These are phyloP conservation scores for Acleris literana DNA, from an alignment of 2,888 invertebrate genomes.

Conservation along the genomic window DNA sequence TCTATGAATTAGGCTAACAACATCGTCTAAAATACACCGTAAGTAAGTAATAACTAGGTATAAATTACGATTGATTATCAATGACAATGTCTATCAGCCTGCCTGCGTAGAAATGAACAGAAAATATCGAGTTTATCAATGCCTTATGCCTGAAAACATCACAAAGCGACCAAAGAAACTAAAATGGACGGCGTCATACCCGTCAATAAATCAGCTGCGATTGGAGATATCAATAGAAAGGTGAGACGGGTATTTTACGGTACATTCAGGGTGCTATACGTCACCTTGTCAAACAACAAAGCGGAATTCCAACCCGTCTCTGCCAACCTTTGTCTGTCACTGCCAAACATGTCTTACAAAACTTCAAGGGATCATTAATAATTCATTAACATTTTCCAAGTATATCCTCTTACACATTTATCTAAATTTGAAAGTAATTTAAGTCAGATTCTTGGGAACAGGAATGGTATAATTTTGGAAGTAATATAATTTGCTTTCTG, in stretches of 20 bases:
- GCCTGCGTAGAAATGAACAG: not conserved
- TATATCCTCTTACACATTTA: conserved; percentile 40
- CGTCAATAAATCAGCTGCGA: conserved; percentile 23
- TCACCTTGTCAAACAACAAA: conserved; percentile 26
- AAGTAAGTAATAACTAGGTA: no score
- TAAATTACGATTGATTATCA: no score
- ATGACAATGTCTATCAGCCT: no score
- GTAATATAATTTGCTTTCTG: no score
- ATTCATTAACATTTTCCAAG: conserved; percentile 40
- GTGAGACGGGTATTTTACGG: conserved; percentile 10
- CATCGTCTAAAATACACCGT: no score
- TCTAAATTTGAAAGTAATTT: conserved; percentile 45
- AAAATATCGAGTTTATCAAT: not conserved
- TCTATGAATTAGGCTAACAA: no score
- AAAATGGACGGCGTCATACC: conserved; percentile 7
- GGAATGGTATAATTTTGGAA: conserved; percentile 3
- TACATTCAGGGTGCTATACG: conserved; percentile 13
- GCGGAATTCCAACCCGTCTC: conserved; percentile 9
- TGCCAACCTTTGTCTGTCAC: conserved; percentile 29
- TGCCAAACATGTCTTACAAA: conserved; percentile 37
- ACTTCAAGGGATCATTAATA: conserved; percentile 41
- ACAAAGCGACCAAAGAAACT: conserved; percentile 18
- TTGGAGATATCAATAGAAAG: conserved; percentile 15
- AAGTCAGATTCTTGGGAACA: conserved; percentile 38
- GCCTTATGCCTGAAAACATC: conserved; percentile 1